Conservation (phyloP, 2,797 vertebrate genomes). For the Hozukius guyotensis region DNA sequence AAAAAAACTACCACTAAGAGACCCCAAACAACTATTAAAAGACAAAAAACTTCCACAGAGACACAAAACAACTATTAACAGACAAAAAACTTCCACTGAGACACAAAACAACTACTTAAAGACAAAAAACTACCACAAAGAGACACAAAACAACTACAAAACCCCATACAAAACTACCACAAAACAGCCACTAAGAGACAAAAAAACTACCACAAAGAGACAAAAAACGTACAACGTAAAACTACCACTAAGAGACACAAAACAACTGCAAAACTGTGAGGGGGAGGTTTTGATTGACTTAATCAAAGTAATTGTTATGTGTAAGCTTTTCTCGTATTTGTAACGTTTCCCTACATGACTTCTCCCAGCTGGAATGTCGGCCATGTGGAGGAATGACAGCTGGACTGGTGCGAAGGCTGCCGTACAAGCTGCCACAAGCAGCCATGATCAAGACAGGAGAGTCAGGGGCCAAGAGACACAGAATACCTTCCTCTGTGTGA, state of each 20-base stretch:
- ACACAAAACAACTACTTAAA: not conserved
- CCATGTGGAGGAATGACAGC: slow-evolving; percentile 58
- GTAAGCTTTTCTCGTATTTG: slow-evolving; percentile 12
- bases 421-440: slow-evolving; percentile 65
- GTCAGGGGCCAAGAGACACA: slow-evolving; percentile 46
- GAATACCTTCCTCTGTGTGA: slow-evolving; percentile 54
- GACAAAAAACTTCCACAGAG: not conserved
- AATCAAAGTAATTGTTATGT: slow-evolving; percentile 22
- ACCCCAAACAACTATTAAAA: not conserved
- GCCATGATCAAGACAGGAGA: slow-evolving; percentile 57
- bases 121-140: not conserved
- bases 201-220: not conserved
- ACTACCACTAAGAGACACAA: not conserved
- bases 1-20: no score
- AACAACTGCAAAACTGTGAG: not conserved
- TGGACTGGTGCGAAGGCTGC: slow-evolving; percentile 22
- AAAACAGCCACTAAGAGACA: not conserved
- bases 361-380: slow-evolving; percentile 59
- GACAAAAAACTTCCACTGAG: not conserved
- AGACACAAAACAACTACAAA: not conserved
- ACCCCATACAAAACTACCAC: not conserved
- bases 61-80: not conserved
- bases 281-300: not conserved
- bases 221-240: not conserved
- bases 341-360: slow-evolving; percentile 26